Evolutionary conservation across 2,888 invertebrate genomes (phyloP), one percentile per base, ranked within the genome.

Genomic region (Chymomyza amoena): DNA sequence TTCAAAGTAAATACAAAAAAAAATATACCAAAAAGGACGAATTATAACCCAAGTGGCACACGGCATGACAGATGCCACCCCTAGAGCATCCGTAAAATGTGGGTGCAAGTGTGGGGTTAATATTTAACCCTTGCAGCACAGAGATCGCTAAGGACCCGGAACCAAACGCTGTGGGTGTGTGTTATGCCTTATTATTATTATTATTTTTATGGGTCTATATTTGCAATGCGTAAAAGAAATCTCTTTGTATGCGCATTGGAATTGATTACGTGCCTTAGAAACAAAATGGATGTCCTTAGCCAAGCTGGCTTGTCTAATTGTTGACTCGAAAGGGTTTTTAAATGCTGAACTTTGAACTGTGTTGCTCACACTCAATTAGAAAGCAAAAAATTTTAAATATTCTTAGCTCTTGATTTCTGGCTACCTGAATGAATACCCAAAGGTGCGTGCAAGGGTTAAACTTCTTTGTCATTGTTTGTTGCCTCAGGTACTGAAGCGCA

Each of bases 321-420:
- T 72, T 78, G 69, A 68, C 71, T 81, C 83, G 70, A 76, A 82
- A 69, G 70, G 81, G 80, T 78, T 83, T 80, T 72, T 68, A 68
- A 61, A 68, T 72, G 18, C 62, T 71, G 87, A 84, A 82, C 81
- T 81, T 78, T 87, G 87, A 78, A 81, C 84, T 81, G 57, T 28
- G 61, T 28, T 9, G 5, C 54, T 54, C 54, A 54, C 54, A 54
- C 54, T 54, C 54, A 54, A 54, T 54, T 54, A 54, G 54, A 54
- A n/a, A 54, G 54, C 9, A 54, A 6, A 61, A 68, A 61, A 60
- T 32, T 64, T 64, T 70, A 61, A 60, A 32, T 39, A 16, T 39
- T 10, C 15, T 13, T 61, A 20, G 39, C 39, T 39, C 45, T 45
- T 61, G 54, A 20, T 54, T 16, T 57, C 10, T 50, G 1, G 45